Base-by-base conservation (phyloP, 2,888 invertebrate species). In the Emesis furor region DNA sequence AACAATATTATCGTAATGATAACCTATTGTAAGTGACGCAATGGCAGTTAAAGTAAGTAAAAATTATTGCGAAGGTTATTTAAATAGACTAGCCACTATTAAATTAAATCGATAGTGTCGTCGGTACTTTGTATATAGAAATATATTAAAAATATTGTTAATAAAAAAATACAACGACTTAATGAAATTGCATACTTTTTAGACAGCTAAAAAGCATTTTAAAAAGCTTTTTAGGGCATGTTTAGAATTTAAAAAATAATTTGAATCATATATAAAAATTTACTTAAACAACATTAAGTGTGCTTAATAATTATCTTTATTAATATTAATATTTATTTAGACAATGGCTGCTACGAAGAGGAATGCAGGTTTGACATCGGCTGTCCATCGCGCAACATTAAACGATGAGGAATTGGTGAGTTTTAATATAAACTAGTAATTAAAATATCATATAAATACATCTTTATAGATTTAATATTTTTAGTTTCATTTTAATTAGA, bases 401-500 rank as follows among this genome's bases (percentile, higher is more conserved):
- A 99, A 99, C 93, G 99, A 99, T 95, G 99, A 99, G 96, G 99
- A 99, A 97, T 96, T 99, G 98, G 99, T 99, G 97, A 98, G 98
- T 62, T 17, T 30, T 46, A 46, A 46, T 3, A 14, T 46, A 2
- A 4, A 14, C 3, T 3, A 46, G 3, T 46, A 3, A 10, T 42
- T 42, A 42, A 42, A 35, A 35, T 35, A 35, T 35, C 3, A 3
- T 35, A 35, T 35, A 35, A 35, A 35, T 35, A 35, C 4, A 35
- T 35, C 4, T 35, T 35, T 42, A 42, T 42, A 12, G 8, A 39
- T 39, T 39, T 39, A 39, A 7, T 7, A 39, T 7, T 39, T 7
- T 39, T 7, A 8, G 39, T 39, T 7, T 39, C 4, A 4, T 35
- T 35, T 35, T 4, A 3, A 35, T 3, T 3, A 35, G 35, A 35